A percentile compares a stretch with the other conserved stretches of the same genome.
These are phyloP conservation scores for Huso huso DNA, from an alignment of 2,797 vertebrate species.

Conservation along the genomic window DNA sequence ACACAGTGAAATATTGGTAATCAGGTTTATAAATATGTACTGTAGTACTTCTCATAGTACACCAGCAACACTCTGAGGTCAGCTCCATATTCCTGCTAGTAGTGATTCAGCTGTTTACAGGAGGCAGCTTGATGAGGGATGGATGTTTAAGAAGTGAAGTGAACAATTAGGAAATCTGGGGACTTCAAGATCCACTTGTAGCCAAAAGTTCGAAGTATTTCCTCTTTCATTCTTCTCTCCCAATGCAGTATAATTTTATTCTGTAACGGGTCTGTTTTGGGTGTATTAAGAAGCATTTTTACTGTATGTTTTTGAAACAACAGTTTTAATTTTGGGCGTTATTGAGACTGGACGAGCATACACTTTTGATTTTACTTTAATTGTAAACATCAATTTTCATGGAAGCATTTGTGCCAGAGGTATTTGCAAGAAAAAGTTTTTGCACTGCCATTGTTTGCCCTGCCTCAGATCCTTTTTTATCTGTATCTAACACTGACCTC, in stretches of 20 bases:
- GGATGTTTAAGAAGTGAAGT: no score
- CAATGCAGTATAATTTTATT: slow-evolving; percentile 10
- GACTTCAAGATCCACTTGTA: neutral
- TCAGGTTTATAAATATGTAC: no score
- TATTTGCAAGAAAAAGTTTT: slow-evolving; percentile 30
- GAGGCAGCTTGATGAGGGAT: no score
- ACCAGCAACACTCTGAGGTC: no score
- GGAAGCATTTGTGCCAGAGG: slow-evolving; percentile 16
- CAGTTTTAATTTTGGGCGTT: slow-evolving; percentile 5
- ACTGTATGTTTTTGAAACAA: slow-evolving; percentile 11
- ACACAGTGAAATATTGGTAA: no score
- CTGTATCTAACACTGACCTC: no score
- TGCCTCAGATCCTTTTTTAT: slow-evolving; percentile 11
- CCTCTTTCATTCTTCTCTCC: slow-evolving; percentile 4
- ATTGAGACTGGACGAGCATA: no score
- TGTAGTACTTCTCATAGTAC: no score
- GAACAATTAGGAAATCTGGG: neutral
- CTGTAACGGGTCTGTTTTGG: slow-evolving; percentile 14
- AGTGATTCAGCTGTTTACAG: no score
- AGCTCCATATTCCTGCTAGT: no score
- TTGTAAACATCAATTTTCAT: slow-evolving; percentile 19
- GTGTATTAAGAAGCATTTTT: slow-evolving; percentile 18
- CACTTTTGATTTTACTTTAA: no score
- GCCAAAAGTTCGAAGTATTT: slow-evolving; percentile 14
- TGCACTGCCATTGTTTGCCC: slow-evolving; percentile 21